Evolutionary conservation across 2,113 vertebrate species (phyloP), one percentile per base, ranked within the genome.

Genomic region (Nannospalax galili): DNA sequence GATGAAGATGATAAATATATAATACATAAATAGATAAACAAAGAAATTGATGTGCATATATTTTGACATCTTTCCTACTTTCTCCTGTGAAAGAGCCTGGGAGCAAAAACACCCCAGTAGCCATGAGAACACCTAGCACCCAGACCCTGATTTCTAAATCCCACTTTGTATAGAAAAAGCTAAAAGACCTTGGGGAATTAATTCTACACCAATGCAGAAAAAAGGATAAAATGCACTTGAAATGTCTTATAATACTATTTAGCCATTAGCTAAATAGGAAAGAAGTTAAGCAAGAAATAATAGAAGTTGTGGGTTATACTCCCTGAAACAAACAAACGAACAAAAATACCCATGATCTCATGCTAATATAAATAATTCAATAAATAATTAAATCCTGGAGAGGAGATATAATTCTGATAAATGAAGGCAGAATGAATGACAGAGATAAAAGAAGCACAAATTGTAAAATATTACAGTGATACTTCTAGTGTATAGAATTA

Each of bases 291-390:
- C 60, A 40, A 26, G 19, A 32, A 52, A 90, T 62, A 75, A 77
- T 72, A 8, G 32, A 17, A 73, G 20, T 26, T 26, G 40, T 75
- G 22, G 22, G 32, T 73, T 65, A 32, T 35, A 77, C 40, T 30
- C 5, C 24, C 77, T 26, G 82, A 35, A 45, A 75, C 73, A 62
- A 95, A 93, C 60, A 35, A 45, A 75, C 73, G 56, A 95, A 93
- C 60, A 58, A 24, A 77, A 80, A 72, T 30, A 37, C 28, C 30
- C 7, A 42, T 60, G 28, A 67, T 35, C 60, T 20, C 26, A 65
- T 60, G 17, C 30, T 40, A 19, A 70, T 60, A 64, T 24, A 79
- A 79, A 79, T 75, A 56, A 28, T 40, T 79, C 62, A 37, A 79
- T 87, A 88, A 89, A 37, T 90, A 65, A n/a, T 48, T 72, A 73